Percentiles rank a stretch among this genome's conserved stretches.
Conservation (phyloP, 2,888 invertebrate species). For the Gari tellinella region DNA sequence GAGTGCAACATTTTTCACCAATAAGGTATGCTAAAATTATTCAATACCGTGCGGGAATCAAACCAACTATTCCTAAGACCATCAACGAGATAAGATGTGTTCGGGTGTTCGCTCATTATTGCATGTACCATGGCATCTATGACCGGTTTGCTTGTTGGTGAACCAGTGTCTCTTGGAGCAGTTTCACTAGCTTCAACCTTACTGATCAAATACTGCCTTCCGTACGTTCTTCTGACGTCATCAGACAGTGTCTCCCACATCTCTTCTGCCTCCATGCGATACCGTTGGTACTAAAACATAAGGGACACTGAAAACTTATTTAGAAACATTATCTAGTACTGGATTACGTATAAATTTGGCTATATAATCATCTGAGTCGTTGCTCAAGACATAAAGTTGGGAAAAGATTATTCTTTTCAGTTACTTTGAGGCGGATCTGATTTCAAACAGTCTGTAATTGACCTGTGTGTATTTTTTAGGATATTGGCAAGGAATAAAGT, state of each 20-base stretch:
- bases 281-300: constrained; percentile 42
- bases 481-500: too few relatives aligned
- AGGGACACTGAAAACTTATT: too few relatives aligned
- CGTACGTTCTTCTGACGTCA: constrained; percentile 55
- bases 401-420: too few relatives aligned
- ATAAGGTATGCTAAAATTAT: too few relatives aligned
- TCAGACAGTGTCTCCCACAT: constrained; percentile 57
- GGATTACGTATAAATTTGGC: too few relatives aligned
- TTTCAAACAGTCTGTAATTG: too few relatives aligned
- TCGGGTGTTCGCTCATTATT: constrained; percentile 50
- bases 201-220: constrained; percentile 46
- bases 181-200: constrained; percentile 23
- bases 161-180: constrained; percentile 13
- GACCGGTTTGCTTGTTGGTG: constrained; percentile 47
- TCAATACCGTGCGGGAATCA: not conserved
- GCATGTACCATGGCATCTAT: constrained; percentile 64
- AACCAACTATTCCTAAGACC: constrained; percentile 27
- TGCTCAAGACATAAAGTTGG: too few relatives aligned
- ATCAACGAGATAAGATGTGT: constrained; percentile 60
- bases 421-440: too few relatives aligned
- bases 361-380: too few relatives aligned
- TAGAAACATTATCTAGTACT: too few relatives aligned
- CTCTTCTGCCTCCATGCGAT: constrained; percentile 44
- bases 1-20: too few relatives aligned
- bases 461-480: too few relatives aligned